phyloP scores from a whole-genome alignment of 2,113 vertebrate species.

The Clupea harengus region DNA sequence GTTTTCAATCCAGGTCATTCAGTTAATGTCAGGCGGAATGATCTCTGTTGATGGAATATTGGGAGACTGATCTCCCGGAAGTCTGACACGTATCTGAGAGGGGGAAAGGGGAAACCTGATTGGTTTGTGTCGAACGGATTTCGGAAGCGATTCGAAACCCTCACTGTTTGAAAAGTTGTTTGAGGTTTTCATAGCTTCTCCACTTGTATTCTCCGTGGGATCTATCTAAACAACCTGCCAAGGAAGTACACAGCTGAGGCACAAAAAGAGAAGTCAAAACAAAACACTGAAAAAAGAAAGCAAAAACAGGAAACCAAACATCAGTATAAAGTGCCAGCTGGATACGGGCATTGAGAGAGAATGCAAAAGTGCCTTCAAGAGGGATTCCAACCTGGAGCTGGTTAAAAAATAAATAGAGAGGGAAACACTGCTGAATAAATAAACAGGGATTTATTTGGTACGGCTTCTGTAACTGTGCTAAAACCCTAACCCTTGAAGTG shows the following conservation, averaged over 20 bases:
- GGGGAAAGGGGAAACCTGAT: background rate
- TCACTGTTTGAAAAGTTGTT: background rate
- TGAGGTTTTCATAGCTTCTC: background rate
- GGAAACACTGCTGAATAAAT: constrained; percentile 14
- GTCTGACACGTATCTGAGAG: background rate
- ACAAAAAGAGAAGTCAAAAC: background rate
- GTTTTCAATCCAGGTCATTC: constrained; percentile 3
- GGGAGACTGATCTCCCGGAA: background rate
- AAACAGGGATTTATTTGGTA: constrained; percentile 45
- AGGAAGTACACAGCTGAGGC: background rate
- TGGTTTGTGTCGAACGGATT: background rate
- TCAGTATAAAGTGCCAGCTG: constrained; percentile 8
- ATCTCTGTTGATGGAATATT: background rate
- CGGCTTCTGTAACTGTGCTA: constrained; percentile 17
- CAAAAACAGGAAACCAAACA: constrained; percentile 21
- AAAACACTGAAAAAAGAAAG: background rate
- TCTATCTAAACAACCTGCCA: background rate
- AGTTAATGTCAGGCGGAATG: background rate
- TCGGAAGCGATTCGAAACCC: background rate
- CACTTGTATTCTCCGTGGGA: background rate
- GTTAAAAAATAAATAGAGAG: background rate
- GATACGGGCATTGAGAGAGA: constrained; percentile 22
- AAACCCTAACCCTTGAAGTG: constrained; percentile 21
- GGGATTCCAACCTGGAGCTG: constrained; percentile 3
- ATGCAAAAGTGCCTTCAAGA: constrained; percentile 32